Base-by-base conservation (phyloP, 1,140 invertebrate species). In the Hormaphis cornu region DNA sequence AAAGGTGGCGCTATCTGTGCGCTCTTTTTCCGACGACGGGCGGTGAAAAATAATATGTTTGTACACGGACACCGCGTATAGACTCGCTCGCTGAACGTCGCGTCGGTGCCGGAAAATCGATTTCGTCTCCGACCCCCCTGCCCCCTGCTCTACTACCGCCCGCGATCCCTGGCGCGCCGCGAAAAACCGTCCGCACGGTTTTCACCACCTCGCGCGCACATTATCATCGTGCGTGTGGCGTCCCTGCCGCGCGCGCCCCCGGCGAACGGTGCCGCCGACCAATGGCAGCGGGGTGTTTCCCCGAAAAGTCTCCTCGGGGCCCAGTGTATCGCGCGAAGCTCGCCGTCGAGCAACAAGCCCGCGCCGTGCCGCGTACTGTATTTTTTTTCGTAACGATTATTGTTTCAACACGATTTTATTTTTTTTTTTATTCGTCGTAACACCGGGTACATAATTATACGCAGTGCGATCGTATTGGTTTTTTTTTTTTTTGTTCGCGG, bases 211-310 rank as follows among this genome's bases (percentile, higher is more conserved):
- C 58, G 58, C 58, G 20, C 37, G 22, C 40, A 61, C 58, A 61
- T 54, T 54, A 54, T 35, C 52, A 35, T 54, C n/a, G 9, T 33
- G 9, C 30, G 18, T 30, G 52, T 42, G 22, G 24, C 44, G 42
- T 12, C 18, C 44, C 24, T 46, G 26, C 24, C 26, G 61, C 42
- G 42, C n/a, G 18, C 18, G 12, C 12, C 18, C 42, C 42, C 44
- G 28, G 24, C 42, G 28, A 66, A 22, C 44, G 14, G 7, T 33
- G 9, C 44, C 6, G n/a, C 18, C 44, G 44, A 48, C 61, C 61
- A 66, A 66, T 66, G 61, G 24, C 61, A 50, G 61, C 61, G 40
- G 61, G 61, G 61, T 66, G 61, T 66, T 66, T 50, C 44, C 59
- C 28, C 61, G 42, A 48, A 37, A 50, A 48, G 61, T 66, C 28